These are phyloP conservation scores for Clostera curtula DNA, from an alignment of 2,888 invertebrate genomes.

Conservation along the genomic window DNA sequence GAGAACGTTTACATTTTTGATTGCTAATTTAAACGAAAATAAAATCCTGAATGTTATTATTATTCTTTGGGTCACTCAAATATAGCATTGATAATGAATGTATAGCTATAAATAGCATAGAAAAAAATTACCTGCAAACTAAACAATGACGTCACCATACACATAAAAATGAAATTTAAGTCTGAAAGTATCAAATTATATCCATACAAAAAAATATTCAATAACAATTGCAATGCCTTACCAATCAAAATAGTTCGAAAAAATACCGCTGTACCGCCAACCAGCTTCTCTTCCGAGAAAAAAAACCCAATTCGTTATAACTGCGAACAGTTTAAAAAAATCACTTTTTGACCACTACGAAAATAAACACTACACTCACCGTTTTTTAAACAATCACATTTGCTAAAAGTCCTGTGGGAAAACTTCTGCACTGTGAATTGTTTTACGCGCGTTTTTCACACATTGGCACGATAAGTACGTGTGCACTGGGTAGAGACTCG, in stretches of 20 bases:
- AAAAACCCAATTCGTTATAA: conserved; percentile 1
- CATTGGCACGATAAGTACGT: conserved; percentile 26
- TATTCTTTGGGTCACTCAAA: too few species aligned
- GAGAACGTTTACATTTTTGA: too few species aligned
- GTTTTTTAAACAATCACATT: conserved; percentile 45
- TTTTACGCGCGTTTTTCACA: conserved; percentile 24
- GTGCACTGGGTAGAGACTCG: conserved; percentile 29
- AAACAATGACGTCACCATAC: too few species aligned
- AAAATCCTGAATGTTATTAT: too few species aligned
- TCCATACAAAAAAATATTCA: conserved; percentile 10
- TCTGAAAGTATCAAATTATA: conserved; percentile 6
- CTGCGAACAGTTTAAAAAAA: neutral
- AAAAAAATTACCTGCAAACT: too few species aligned
- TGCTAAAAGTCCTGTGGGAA: conserved; percentile 24
- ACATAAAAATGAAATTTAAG: conserved; percentile 2
- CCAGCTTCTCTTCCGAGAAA: too few species aligned
- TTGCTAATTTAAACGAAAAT: too few species aligned
- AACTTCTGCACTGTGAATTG: conserved; percentile 24
- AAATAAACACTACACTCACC: conserved; percentile 42
- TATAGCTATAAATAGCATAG: too few species aligned
- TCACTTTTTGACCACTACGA: conserved; percentile 14
- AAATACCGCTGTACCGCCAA: too few species aligned
- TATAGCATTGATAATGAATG: too few species aligned
- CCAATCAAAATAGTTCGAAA: conserved; percentile 14
- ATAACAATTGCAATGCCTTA: conserved; percentile 11